Percentiles rank a stretch among this genome's conserved stretches.
Evolutionary conservation across 2,888 invertebrate genomes (phyloP).

Genomic region (Rapana venosa): DNA sequence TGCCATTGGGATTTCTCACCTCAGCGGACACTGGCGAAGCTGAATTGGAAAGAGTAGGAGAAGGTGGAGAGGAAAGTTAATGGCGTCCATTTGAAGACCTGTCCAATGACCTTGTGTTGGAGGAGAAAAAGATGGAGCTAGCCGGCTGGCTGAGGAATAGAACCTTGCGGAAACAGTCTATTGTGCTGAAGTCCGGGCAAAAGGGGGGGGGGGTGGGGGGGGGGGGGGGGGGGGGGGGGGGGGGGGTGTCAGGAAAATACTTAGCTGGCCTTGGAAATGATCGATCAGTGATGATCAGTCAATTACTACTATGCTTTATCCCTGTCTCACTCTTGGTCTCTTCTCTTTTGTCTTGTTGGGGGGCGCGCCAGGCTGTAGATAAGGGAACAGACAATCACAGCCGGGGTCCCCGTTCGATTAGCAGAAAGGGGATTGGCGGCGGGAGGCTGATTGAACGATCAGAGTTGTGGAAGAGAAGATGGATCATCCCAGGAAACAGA

Average conservation of each 20-base stretch:
- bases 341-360: slow-evolving; percentile 10
- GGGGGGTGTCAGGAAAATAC: background rate
- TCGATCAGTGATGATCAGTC: slow-evolving; percentile 18
- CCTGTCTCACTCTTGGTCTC: background rate
- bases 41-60: background rate
- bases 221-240: background rate
- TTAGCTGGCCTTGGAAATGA: background rate
- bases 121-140: background rate
- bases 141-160: background rate
- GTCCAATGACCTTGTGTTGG: too few relatives aligned
- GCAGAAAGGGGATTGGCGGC: slow-evolving; percentile 18
- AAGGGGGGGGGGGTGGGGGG: background rate
- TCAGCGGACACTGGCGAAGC: background rate
- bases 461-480: background rate
- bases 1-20: background rate
- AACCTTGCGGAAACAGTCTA: background rate
- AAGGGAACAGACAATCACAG: background rate
- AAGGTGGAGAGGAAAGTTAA: background rate
- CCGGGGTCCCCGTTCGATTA: slow-evolving; percentile 9
- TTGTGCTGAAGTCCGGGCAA: background rate
- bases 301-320: slow-evolving; percentile 10
- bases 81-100: slow-evolving; percentile 3
- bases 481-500: background rate
- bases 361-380: slow-evolving; percentile 9
- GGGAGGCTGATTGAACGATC: slow-evolving; percentile 18